A percentile compares a stretch with the other conserved stretches of the same genome.
phyloP scores from a whole-genome alignment of 2,888 invertebrate genomes.

The Rhyacophila evoluta region DNA sequence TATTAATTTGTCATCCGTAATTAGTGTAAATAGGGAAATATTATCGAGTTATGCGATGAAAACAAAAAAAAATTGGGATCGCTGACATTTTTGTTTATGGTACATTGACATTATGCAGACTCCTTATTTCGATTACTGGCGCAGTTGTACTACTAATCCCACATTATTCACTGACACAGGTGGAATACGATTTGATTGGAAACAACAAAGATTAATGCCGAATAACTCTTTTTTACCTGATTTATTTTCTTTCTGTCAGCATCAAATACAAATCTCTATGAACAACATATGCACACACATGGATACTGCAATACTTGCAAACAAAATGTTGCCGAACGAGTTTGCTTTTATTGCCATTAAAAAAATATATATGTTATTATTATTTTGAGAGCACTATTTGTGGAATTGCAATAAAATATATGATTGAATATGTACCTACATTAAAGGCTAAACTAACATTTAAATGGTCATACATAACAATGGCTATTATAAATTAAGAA shows the following conservation, averaged over 20 bases:
- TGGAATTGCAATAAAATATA: too few relatives aligned
- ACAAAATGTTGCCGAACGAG: slow-evolving; percentile 44
- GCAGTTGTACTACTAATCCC: slow-evolving; percentile 26
- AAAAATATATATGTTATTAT: background rate
- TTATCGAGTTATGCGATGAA: slow-evolving; percentile 49
- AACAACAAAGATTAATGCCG: slow-evolving; percentile 50
- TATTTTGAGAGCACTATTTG: too few relatives aligned
- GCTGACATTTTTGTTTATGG: slow-evolving; percentile 74
- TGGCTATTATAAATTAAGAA: too few relatives aligned
- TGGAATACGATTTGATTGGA: slow-evolving; percentile 57
- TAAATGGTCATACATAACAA: too few relatives aligned
- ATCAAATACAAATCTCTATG: slow-evolving; percentile 72
- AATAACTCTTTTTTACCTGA: slow-evolving; percentile 59
- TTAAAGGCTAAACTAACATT: too few relatives aligned
- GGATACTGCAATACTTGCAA: slow-evolving; percentile 49
- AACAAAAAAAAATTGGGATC: slow-evolving; percentile 70
- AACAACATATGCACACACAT: slow-evolving; percentile 67
- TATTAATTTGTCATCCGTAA: background rate
- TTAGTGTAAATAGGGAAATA: slow-evolving; percentile 34
- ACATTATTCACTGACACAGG: slow-evolving; percentile 26
- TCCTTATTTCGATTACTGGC: slow-evolving; percentile 32
- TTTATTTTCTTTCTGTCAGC: slow-evolving; percentile 71
- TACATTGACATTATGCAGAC: slow-evolving; percentile 62
- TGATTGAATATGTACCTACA: too few relatives aligned
- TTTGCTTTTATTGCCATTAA: slow-evolving; percentile 25